These are phyloP conservation scores for Glaucopsyche alexis DNA, from an alignment of 2,888 invertebrate species.

Conservation along the genomic window DNA sequence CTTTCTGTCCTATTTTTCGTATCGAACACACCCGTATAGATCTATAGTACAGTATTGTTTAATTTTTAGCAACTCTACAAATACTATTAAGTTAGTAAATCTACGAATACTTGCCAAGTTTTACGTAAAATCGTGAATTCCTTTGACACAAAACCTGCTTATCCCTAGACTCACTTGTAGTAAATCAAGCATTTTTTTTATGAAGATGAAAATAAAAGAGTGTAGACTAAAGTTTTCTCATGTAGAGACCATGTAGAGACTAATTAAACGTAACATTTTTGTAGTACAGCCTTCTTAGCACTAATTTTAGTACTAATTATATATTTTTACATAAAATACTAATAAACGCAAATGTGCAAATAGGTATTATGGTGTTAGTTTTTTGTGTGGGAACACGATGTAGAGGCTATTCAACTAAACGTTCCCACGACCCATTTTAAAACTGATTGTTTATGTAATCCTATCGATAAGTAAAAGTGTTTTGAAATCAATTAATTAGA, in stretches of 20 bases:
- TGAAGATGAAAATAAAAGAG: constrained; percentile 5
- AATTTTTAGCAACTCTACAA: not conserved
- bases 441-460: constrained; percentile 11
- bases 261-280: not conserved
- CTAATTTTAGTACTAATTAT: not conserved
- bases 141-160: not conserved
- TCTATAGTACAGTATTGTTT: not conserved
- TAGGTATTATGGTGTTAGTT: not conserved
- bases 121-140: not conserved
- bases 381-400: constrained; percentile 1
- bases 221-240: not conserved
- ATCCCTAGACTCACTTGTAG: not conserved
- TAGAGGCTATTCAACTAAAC: constrained; percentile 4
- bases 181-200: not conserved
- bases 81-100: not conserved
- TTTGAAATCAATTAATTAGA: not conserved
- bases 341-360: not conserved
- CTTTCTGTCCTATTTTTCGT: not conserved
- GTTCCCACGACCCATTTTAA: constrained; percentile 26
- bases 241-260: not conserved
- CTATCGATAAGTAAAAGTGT: constrained; percentile 9
- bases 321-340: not conserved
- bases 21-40: not conserved
- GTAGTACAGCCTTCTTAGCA: not conserved
- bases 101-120: not conserved